Percentiles rank a stretch among this genome's conserved stretches.
phyloP scores from a whole-genome alignment of 2,113 vertebrate species.

The Megaceryle torquata region DNA sequence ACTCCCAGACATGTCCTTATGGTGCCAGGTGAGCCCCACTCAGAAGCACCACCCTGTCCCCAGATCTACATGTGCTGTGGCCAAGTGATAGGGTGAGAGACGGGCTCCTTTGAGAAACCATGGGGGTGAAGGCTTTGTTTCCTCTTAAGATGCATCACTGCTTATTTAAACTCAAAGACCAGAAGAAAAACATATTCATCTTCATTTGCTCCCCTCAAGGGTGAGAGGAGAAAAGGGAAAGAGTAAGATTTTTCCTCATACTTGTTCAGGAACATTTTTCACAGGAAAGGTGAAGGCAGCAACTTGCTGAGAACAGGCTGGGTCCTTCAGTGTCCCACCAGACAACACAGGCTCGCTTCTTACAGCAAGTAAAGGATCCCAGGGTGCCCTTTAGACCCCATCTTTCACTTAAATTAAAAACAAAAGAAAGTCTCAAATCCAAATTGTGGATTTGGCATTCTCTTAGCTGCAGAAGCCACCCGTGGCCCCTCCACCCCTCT shows the following conservation, averaged over 20 bases:
- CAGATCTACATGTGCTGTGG: background rate
- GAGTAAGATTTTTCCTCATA: background rate
- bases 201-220: background rate
- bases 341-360: fast-evolving
- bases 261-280: background rate
- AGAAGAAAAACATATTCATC: constrained; percentile 29
- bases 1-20: background rate
- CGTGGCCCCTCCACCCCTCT: background rate
- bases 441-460: background rate
- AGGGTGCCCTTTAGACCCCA: background rate
- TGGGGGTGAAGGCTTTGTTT: background rate
- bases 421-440: background rate
- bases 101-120: background rate
- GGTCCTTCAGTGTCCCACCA: background rate
- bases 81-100: background rate
- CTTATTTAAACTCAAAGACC: background rate
- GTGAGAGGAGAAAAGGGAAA: background rate
- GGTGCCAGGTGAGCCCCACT: background rate
- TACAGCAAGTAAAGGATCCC: background rate
- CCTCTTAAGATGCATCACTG: background rate
- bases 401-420: background rate
- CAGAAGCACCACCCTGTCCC: background rate
- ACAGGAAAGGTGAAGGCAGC: background rate
- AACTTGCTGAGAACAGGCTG: background rate
- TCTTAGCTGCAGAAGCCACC: background rate